Evolutionary conservation across 2,797 vertebrate species (phyloP).

Genomic region (Columba guinea): DNA sequence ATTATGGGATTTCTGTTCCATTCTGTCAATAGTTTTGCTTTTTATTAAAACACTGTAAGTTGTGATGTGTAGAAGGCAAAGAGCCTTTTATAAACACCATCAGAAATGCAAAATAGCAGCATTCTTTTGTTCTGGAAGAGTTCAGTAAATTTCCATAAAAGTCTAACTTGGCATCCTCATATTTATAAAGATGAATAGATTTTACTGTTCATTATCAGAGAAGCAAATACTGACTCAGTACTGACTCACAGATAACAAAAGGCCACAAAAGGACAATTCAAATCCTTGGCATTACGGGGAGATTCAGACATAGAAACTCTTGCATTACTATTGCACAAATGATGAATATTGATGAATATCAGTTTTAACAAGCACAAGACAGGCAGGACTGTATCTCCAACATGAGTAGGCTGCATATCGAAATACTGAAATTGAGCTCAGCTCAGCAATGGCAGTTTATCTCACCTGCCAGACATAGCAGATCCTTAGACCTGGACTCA

Average conservation of each 20-base stretch:
- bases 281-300: background rate
- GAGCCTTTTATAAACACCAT: background rate
- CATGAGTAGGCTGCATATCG: background rate
- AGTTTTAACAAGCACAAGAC: background rate
- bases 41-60: background rate
- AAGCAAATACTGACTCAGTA: background rate
- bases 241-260: background rate
- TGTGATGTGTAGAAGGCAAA: background rate
- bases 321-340: background rate
- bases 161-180: background rate
- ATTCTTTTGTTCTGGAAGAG: background rate
- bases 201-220: background rate
- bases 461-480: background rate
- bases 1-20: background rate
- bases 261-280: background rate
- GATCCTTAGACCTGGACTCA: background rate
- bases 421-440: background rate
- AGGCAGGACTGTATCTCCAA: background rate
- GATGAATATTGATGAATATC: background rate
- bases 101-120: background rate
- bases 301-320: background rate
- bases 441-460: background rate
- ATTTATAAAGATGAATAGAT: background rate
- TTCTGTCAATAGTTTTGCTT: background rate
- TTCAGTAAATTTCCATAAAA: background rate